A percentile compares a stretch with the other conserved stretches of the same genome.
Conservation (phyloP, 1,140 invertebrate genomes). For the Drosophila santomea region DNA sequence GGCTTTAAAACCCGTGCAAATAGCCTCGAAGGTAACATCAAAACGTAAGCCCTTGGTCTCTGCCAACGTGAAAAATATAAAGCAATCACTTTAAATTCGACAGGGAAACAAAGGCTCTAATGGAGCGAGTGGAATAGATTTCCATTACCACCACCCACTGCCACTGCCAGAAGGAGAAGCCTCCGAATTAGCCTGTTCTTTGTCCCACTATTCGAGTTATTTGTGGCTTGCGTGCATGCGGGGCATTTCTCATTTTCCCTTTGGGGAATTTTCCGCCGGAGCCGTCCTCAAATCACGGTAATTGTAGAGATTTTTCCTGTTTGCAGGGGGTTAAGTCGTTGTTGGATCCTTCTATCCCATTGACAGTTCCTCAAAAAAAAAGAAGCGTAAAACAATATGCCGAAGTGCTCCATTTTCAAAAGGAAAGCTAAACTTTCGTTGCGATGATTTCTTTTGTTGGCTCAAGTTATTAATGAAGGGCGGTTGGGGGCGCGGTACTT, state of each 20-base stretch:
- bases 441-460: slow-evolving; percentile 39
- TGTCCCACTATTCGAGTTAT: slow-evolving; percentile 60
- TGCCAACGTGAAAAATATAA: neutral
- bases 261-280: slow-evolving; percentile 42
- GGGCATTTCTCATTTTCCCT: slow-evolving; percentile 50
- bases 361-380: slow-evolving; percentile 10
- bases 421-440: slow-evolving; percentile 55
- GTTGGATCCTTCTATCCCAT: neutral
- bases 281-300: slow-evolving; percentile 17
- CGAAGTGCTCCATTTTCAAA: slow-evolving; percentile 12
- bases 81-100: slow-evolving; percentile 10
- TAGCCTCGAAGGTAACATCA: neutral
- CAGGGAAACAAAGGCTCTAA: slow-evolving; percentile 8
- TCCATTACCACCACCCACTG: neutral
- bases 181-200: slow-evolving; percentile 16
- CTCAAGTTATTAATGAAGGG: slow-evolving; percentile 18
- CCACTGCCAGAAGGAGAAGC: neutral
- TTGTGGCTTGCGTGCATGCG: slow-evolving; percentile 63
- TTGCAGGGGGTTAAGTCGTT: neutral
- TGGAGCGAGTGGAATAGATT: slow-evolving; percentile 42
- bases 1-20: neutral
- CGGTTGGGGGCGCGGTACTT: slow-evolving; percentile 35
- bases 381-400: slow-evolving; percentile 3
- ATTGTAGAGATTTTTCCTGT: slow-evolving; percentile 45
- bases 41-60: neutral